Percentiles rank a stretch among this genome's conserved stretches.
Evolutionary conservation across 2,888 invertebrate species (phyloP).

Genomic region (Polyommatus iphigenia): DNA sequence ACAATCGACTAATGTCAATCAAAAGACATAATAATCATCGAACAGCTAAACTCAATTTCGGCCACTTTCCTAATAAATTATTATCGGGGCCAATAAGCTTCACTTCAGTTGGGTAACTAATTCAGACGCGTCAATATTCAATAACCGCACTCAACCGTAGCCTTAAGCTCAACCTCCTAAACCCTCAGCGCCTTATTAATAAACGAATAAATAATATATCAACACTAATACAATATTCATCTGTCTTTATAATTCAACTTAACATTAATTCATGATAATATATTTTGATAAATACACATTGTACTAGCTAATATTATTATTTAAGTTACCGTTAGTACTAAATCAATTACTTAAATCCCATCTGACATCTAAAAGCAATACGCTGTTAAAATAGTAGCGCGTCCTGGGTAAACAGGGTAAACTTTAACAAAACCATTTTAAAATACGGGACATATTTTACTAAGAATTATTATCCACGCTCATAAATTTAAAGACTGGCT

Average conservation of each 20-base stretch:
- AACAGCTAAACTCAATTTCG: not conserved
- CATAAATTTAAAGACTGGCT: not conserved
- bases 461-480: not conserved
- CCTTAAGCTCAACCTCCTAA: not conserved
- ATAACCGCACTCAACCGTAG: not conserved
- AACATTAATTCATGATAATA: too few species aligned
- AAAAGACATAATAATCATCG: not conserved
- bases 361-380: not conserved
- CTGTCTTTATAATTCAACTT: too few species aligned
- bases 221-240: not conserved
- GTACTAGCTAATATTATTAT: not conserved
- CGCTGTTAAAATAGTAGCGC: not conserved
- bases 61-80: constrained; percentile 6
- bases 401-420: not conserved
- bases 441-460: not conserved
- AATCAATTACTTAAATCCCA: not conserved
- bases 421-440: not conserved
- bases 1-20: not conserved
- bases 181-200: not conserved
- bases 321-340: not conserved
- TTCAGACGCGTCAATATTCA: constrained; percentile 2
- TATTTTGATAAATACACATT: too few species aligned
- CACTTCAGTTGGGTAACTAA: not conserved
- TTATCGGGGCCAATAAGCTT: not conserved
- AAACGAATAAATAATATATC: not conserved